Percentiles rank a stretch among this genome's conserved stretches.
phyloP scores from a whole-genome alignment of 2,888 invertebrate genomes.

The Brachycybe producta region DNA sequence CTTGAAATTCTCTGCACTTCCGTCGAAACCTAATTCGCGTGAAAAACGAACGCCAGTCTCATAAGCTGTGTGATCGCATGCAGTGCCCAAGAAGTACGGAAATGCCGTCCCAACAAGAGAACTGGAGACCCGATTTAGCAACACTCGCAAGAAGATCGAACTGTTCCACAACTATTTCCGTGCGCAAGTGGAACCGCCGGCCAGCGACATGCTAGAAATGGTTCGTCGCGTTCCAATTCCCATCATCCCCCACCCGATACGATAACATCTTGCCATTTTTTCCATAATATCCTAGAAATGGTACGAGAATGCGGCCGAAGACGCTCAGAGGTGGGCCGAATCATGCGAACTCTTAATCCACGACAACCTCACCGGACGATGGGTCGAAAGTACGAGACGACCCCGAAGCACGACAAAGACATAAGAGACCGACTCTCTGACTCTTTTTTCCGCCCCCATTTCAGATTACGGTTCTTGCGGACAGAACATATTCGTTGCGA shows the following conservation, averaged over 20 bases:
- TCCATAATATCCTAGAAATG: slow-evolving; percentile 45
- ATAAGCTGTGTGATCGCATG: too few species aligned
- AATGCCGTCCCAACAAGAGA: slow-evolving; percentile 22
- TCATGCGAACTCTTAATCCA: slow-evolving; percentile 55
- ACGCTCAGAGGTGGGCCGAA: slow-evolving; percentile 62
- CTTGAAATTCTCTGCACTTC: too few species aligned
- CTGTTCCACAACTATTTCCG: slow-evolving; percentile 64
- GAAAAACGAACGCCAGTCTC: too few species aligned
- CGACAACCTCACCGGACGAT: slow-evolving; percentile 51
- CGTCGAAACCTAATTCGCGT: too few species aligned
- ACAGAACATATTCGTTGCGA: slow-evolving; percentile 69
- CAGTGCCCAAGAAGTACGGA: slow-evolving; percentile 24
- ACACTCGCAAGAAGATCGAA: slow-evolving; percentile 51
- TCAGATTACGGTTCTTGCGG: slow-evolving; percentile 55
- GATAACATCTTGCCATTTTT: neutral
- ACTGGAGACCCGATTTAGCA: slow-evolving; percentile 21
- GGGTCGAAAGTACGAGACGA: slow-evolving; percentile 37
- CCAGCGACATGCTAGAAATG: slow-evolving; percentile 70
- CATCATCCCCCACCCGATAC: neutral
- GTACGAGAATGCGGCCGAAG: slow-evolving; percentile 53
- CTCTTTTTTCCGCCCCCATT: too few species aligned
- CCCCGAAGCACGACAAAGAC: too few species aligned
- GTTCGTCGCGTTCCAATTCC: slow-evolving; percentile 35
- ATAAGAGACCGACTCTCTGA: too few species aligned
- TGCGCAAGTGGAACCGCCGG: slow-evolving; percentile 54